phyloP scores from a whole-genome alignment of 2,888 invertebrate genomes.

The Cyrtodaria siliqua region DNA sequence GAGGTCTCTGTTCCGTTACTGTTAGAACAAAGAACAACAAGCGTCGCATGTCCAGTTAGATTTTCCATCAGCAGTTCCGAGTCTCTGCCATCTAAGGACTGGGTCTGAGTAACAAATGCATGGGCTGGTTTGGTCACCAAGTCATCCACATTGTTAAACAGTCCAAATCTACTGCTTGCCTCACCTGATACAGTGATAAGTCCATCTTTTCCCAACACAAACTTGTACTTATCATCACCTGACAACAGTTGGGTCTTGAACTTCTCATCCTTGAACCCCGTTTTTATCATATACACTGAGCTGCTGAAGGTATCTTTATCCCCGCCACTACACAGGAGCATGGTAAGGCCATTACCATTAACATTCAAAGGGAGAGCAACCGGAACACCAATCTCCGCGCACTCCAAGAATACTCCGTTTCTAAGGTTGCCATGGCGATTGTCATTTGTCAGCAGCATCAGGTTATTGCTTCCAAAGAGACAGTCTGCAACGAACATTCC shows the following conservation, averaged over 20 bases:
- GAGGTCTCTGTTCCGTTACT: conserved; percentile 70
- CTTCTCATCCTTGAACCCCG: conserved; percentile 69
- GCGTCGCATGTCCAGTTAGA: conserved; percentile 41
- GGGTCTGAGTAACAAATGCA: conserved; percentile 59
- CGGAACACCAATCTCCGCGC: conserved; percentile 13
- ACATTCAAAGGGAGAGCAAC: conserved; percentile 61
- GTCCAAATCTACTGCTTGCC: conserved; percentile 52
- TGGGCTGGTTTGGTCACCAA: conserved; percentile 11
- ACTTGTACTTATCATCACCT: conserved; percentile 75
- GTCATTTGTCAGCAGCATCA: conserved; percentile 71
- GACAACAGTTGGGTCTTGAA: conserved; percentile 51
- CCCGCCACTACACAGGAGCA: conserved; percentile 69
- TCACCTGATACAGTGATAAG: conserved; percentile 57
- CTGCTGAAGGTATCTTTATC: conserved; percentile 29
- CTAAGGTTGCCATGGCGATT: conserved; percentile 62
- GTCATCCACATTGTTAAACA: conserved; percentile 71
- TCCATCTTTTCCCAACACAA: conserved; percentile 42
- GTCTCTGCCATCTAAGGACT: conserved; percentile 58
- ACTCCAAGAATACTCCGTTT: conserved; percentile 58
- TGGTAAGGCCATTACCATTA: conserved; percentile 65
- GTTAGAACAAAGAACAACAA: conserved; percentile 75
- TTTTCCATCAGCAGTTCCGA: conserved; percentile 40
- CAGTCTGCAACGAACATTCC: conserved; percentile 68
- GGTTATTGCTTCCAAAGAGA: conserved; percentile 72
- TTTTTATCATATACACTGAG: conserved; percentile 68